Percentiles rank a stretch among this genome's conserved stretches.
These are phyloP conservation scores for Onychomys torridus DNA, from an alignment of 2,797 vertebrate species.

Conservation along the genomic window DNA sequence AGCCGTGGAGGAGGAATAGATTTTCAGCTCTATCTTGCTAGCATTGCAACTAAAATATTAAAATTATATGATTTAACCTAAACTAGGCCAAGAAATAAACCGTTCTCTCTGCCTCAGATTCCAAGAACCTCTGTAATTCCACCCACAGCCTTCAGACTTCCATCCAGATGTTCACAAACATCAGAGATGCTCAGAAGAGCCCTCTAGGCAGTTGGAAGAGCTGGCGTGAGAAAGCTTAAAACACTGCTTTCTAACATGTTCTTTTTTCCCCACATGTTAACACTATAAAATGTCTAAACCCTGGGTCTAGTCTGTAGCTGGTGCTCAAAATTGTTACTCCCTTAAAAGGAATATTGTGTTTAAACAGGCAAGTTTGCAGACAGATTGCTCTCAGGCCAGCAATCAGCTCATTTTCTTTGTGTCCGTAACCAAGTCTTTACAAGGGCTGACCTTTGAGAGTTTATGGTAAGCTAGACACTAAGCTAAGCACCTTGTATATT, in stretches of 20 bases:
- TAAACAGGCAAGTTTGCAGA: neutral
- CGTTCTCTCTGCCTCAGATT: neutral
- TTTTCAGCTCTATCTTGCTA: neutral
- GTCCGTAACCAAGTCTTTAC: neutral
- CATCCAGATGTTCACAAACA: neutral
- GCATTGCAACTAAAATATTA: slow-evolving; percentile 40
- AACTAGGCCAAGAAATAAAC: neutral
- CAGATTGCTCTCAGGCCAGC: neutral
- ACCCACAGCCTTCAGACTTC: neutral
- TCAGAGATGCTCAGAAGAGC: neutral
- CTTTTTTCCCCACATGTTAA: neutral
- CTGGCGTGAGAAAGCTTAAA: neutral
- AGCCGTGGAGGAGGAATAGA: neutral
- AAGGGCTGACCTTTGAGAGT: neutral
- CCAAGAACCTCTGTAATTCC: neutral
- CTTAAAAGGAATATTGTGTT: neutral
- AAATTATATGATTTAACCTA: slow-evolving; percentile 25
- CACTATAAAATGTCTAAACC: neutral
- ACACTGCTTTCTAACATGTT: neutral
- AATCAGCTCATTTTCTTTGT: neutral
- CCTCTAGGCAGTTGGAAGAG: neutral
- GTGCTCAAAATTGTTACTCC: neutral
- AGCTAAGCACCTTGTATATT: neutral
- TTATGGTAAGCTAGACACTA: neutral
- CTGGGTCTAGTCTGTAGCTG: neutral